Base-by-base conservation (phyloP, 37 sponge, comb jelly and placozoan genomes). In the Agelas oroides region DNA sequence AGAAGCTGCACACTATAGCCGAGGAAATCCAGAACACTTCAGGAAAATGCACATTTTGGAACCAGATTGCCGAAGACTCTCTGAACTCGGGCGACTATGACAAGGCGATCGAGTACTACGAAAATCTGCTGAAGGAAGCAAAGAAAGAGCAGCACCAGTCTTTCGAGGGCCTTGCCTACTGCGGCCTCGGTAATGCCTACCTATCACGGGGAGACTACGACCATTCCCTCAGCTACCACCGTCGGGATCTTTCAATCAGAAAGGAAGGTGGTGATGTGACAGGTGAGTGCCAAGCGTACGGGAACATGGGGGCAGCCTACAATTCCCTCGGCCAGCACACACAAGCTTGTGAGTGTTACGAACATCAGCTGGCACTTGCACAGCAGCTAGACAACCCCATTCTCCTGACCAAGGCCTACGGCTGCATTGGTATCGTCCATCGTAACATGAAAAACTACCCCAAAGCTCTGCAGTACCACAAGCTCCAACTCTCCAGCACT, bases 91-190 rank as follows among this genome's bases (percentile, higher is more conserved):
- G 89, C 1, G 89, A 94, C 52, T 82, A 73, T 32, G 82, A 86
- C 21, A 88, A 89, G 64, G 97, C 97, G 46, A 79, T 94, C 18
- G 92, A 89, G 32, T 97, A 88, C 62, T 97, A 92, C 65, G 84
- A 86, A 62, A 83, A 92, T 59, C 74, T 94, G 59, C 85, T 94
- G 85, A 88, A 87, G 52, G 91, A 82, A 31, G 92, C 96, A 24
- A 86, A 95, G 85, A 86, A 86, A 14, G 94, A 95, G 37, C 89
- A 92, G 74, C 96, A 95, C 25, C 87, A 82, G 54, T 86, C 96
- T 5, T 95, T 92, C 70, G 94, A 95, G 40, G 96, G 90, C 2
- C 78, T 92, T 21, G 94, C 96, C 31, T 87, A 92, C 83, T 74
- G 87, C 63, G 96, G 96, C 13, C 87, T 92, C 37, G 96, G 93